Evolutionary conservation across 2,113 vertebrate species (phyloP).

Genomic region (Nothocercus nigrocapillus): DNA sequence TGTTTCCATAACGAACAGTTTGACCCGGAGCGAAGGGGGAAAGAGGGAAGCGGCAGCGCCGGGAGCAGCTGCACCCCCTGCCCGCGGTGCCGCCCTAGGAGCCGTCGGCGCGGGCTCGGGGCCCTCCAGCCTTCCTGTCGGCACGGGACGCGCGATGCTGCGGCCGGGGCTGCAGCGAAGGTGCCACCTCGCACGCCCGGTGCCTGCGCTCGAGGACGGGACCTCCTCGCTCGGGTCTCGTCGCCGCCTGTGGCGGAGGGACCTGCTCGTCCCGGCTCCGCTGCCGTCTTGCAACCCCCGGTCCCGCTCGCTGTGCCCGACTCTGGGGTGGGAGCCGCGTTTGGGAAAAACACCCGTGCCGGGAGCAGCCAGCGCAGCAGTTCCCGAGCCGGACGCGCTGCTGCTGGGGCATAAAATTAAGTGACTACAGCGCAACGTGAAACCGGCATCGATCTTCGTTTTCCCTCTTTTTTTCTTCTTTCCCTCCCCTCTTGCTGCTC

Average conservation of each 20-base stretch:
- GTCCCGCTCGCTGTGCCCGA: background rate
- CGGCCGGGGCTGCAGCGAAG: background rate
- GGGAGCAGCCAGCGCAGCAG: slow-evolving; percentile 22
- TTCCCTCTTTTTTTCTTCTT: fast-evolving
- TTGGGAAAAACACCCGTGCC: fast-evolving
- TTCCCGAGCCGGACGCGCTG: background rate
- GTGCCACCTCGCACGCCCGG: background rate
- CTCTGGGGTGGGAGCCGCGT: background rate
- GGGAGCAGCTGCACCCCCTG: background rate
- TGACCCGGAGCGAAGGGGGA: slow-evolving; percentile 26
- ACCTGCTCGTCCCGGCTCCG: background rate
- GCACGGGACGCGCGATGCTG: no score
- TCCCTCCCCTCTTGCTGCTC: fast-evolving
- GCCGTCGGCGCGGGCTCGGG: no score
- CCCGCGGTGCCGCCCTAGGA: no score
- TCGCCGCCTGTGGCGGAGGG: no score
- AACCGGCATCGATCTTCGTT: slow-evolving; percentile 38
- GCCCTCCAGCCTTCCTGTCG: no score
- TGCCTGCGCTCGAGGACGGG: background rate
- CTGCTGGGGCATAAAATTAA: slow-evolving; percentile 33
- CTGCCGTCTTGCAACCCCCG: fast-evolving
- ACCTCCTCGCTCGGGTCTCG: no score
- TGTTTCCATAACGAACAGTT: background rate
- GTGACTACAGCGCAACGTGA: slow-evolving; percentile 31
- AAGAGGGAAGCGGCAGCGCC: background rate